Percentiles rank a stretch among this genome's conserved stretches.
Conservation (phyloP, 1,140 invertebrate genomes). For the Zophobas morio region DNA sequence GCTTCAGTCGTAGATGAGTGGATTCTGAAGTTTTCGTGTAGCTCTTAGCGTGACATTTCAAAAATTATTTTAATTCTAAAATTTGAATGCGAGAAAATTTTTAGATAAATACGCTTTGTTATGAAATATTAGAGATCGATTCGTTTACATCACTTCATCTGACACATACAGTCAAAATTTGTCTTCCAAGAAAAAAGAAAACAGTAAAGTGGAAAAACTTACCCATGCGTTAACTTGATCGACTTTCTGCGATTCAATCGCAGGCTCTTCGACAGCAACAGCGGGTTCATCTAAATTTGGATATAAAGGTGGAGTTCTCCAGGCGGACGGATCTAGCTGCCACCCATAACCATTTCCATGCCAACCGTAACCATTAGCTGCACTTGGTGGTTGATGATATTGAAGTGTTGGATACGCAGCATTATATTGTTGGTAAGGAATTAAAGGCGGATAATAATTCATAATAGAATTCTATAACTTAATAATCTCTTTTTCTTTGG, state of each 20-base stretch:
- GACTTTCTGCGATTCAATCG: slow-evolving; percentile 61
- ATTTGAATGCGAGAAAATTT: neutral
- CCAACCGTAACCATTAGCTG: slow-evolving; percentile 66
- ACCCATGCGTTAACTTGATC: slow-evolving; percentile 60
- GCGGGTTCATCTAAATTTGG: slow-evolving; percentile 55
- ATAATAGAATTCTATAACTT: slow-evolving; percentile 9
- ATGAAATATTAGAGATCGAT: too few species aligned
- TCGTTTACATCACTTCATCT: neutral
- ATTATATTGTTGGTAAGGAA: slow-evolving; percentile 62
- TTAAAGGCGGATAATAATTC: slow-evolving; percentile 32
- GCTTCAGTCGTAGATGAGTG: too few species aligned
- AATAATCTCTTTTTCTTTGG: neutral
- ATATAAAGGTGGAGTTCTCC: slow-evolving; percentile 57
- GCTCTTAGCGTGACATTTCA: too few species aligned
- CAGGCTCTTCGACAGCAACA: slow-evolving; percentile 60
- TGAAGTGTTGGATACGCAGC: slow-evolving; percentile 64
- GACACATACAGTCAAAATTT: neutral
- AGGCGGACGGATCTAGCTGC: slow-evolving; percentile 63
- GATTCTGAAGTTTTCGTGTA: too few species aligned
- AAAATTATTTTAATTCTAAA: too few species aligned
- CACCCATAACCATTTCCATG: slow-evolving; percentile 66
- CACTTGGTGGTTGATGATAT: slow-evolving; percentile 64
- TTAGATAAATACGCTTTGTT: neutral
- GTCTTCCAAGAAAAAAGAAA: neutral
- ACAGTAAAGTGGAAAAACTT: slow-evolving; percentile 42